These are phyloP conservation scores for Parazoanthus swiftii DNA, from an alignment of 92 coral and sea anemone genomes.

Conservation along the genomic window DNA sequence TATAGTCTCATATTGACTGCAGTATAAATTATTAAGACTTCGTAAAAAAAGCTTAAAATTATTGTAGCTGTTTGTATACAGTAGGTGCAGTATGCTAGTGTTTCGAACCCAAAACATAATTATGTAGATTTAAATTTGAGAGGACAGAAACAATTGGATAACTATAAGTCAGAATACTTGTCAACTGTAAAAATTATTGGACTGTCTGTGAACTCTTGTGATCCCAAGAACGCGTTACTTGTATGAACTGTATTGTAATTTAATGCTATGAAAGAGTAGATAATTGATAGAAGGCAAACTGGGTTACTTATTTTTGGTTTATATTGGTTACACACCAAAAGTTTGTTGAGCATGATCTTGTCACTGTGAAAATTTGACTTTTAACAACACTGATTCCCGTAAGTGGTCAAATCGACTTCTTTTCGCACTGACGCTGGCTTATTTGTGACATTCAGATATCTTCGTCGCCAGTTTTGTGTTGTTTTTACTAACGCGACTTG, in stretches of 20 bases:
- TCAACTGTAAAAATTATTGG: background rate
- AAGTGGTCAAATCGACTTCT: too few species aligned
- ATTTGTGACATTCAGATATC: background rate
- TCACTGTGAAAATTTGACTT: background rate
- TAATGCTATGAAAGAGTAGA: too few species aligned
- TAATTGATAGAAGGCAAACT: background rate
- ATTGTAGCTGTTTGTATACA: background rate
- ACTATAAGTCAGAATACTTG: background rate
- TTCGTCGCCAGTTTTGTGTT: background rate
- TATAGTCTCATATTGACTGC: background rate
- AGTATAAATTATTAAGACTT: background rate
- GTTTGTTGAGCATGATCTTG: background rate
- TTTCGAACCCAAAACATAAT: background rate
- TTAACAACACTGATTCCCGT: background rate
- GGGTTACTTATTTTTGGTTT: background rate
- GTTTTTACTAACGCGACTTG: background rate
- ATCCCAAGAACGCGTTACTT: background rate
- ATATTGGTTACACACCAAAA: too few species aligned
- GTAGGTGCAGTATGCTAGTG: background rate
- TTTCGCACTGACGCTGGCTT: too few species aligned
- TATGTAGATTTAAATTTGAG: too few species aligned
- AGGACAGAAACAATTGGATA: background rate
- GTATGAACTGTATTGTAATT: too few species aligned
- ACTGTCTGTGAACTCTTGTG: background rate
- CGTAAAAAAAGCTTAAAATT: background rate